Base-by-base conservation (phyloP, 1,140 invertebrate genomes). In the Palaemon carinicauda region DNA sequence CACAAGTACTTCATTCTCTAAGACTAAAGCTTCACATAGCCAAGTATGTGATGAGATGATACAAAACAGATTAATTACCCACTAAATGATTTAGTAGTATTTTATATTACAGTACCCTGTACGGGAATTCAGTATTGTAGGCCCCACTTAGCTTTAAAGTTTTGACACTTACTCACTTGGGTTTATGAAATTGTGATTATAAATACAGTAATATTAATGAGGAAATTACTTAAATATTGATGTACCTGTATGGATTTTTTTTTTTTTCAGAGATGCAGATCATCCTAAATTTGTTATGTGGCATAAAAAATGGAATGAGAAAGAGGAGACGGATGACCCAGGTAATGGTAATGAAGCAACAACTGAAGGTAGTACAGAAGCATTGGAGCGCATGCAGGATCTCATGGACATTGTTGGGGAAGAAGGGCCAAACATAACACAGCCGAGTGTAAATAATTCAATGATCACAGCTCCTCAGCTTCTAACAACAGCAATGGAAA, bases 281-380 rank as follows among this genome's bases (percentile, higher is more conserved):
- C 88, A 90, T 92, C 96, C 95, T 0, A 96, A 96, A 90, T 91
- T 96, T 17, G 96, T 96, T 91, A 92, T 96, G 0, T 97, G 96
- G 96, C 95, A 95, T 0, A 96, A 96, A 90, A 95, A 95, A 88
- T 96, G 96, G 96, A 80, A 84, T 56, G 94, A 95, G 87, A 93
- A 94, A 88, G 90, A 91, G 0, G 92, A 93, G 91, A 77, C 91
- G 65, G 90, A 91, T 52, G 50, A n/a, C 1, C 56, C 80, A 29
- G 50, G 10, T 1, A 71, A 79, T 41, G 50, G 10, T 1, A 71
- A 79, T 41, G 52, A 89, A 91, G 77, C 56, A 82, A 15, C 56
- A 31, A 54, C 52, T 24, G 14, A 24, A 51, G 27, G 27, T n/a
- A 54, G 69, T 15, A 82, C 90, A 60, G 89, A 91, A 14, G 53